phyloP scores from a whole-genome alignment of 2,888 invertebrate genomes.

The Leucania comma region DNA sequence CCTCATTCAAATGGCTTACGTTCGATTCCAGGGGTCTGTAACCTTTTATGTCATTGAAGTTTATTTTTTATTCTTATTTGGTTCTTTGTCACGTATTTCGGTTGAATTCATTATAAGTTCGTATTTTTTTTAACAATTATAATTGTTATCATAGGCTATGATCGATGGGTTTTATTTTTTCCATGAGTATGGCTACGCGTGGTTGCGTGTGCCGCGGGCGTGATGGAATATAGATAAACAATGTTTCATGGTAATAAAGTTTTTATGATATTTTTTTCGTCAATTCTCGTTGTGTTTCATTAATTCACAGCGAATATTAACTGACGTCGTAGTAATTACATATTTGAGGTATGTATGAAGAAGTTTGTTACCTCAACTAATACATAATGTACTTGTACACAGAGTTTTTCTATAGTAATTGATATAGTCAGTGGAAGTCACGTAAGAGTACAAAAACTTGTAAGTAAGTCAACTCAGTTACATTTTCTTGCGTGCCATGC shows the following conservation, averaged over 20 bases:
- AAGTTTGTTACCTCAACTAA: constrained; percentile 35
- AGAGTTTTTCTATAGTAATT: constrained; percentile 48
- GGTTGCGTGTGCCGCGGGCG: constrained; percentile 75
- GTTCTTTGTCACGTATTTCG: constrained; percentile 58
- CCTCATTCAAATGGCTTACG: constrained; percentile 86
- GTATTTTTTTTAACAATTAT: constrained; percentile 65
- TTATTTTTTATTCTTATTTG: constrained; percentile 52
- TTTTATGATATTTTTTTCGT: constrained; percentile 70
- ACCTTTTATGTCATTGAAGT: constrained; percentile 76
- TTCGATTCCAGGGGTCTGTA: constrained; percentile 86
- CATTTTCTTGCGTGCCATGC: constrained; percentile 36
- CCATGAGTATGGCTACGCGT: constrained; percentile 73
- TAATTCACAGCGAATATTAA: constrained; percentile 74
- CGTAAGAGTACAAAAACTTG: constrained; percentile 36
- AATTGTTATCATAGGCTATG: constrained; percentile 78
- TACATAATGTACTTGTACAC: constrained; percentile 22
- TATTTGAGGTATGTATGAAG: constrained; percentile 55
- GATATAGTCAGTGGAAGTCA: constrained; percentile 48
- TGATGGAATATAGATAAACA: constrained; percentile 78
- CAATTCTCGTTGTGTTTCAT: constrained; percentile 66
- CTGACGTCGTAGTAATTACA: constrained; percentile 60
- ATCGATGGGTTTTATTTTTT: constrained; percentile 80
- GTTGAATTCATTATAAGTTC: constrained; percentile 52
- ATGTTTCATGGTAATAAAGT: constrained; percentile 73
- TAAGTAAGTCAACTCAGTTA: constrained; percentile 29